Conservation (phyloP, 1,140 invertebrate species). For the Ooceraea biroi region DNA sequence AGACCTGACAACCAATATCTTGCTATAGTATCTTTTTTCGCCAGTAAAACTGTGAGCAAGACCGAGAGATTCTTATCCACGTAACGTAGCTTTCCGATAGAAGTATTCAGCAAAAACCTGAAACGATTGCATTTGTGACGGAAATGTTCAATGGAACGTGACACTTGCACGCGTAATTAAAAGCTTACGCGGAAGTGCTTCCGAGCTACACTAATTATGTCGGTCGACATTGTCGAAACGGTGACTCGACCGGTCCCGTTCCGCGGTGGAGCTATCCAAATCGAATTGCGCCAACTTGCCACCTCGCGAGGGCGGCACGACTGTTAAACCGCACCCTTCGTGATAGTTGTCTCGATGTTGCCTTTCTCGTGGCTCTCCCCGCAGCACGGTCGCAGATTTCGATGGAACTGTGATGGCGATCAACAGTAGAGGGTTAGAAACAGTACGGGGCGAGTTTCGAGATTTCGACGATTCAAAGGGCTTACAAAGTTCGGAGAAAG, state of each 20-base stretch:
- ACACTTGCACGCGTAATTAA: background rate
- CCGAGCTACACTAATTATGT: background rate
- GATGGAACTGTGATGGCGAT: constrained; percentile 51
- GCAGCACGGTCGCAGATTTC: constrained; percentile 52
- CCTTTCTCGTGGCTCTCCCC: constrained; percentile 30
- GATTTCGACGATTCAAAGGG: constrained; percentile 66
- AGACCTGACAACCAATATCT: constrained; percentile 65
- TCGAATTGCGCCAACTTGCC: constrained; percentile 3
- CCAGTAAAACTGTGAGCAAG: constrained; percentile 13
- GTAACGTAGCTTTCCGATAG: background rate
- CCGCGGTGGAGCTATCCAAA: background rate
- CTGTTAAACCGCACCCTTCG: constrained; percentile 37
- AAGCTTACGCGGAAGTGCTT: background rate
- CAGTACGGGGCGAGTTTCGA: constrained; percentile 51
- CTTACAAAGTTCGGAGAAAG: constrained; percentile 55
- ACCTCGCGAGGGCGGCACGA: background rate
- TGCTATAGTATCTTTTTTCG: constrained; percentile 11
- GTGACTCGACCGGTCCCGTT: background rate
- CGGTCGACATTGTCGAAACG: constrained; percentile 22
- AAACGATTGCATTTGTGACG: too few species aligned
- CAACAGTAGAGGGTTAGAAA: constrained; percentile 49
- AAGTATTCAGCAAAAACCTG: too few species aligned
- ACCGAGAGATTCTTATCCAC: background rate
- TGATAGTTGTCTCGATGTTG: constrained; percentile 49
- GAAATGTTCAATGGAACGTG: too few species aligned